Evolutionary conservation across 2,888 invertebrate species (phyloP).

Genomic region (Drosophila parthenogenetica): DNA sequence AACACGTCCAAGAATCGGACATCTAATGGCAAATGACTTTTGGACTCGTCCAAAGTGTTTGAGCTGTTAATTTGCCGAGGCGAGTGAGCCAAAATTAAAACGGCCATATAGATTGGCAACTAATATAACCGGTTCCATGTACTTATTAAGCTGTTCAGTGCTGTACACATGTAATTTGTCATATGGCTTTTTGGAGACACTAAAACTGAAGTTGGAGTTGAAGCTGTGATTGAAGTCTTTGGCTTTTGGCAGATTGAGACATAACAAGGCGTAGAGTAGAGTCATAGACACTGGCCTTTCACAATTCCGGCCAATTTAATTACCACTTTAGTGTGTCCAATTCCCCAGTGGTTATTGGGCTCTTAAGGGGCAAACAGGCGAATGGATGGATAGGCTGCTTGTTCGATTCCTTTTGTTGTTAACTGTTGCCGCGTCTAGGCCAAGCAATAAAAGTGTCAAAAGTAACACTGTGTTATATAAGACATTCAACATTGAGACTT

Average conservation of each 20-base stretch:
- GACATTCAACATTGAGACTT: constrained; percentile 65
- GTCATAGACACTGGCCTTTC: constrained; percentile 40
- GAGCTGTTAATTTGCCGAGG: constrained; percentile 70
- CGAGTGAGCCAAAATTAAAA: constrained; percentile 55
- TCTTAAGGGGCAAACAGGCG: constrained; percentile 20
- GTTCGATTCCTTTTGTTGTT: constrained; percentile 54
- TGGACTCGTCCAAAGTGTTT: constrained; percentile 44
- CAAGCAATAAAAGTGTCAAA: constrained; percentile 79
- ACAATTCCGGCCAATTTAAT: constrained; percentile 75
- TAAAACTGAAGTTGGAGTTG: background rate
- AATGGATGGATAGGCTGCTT: constrained; percentile 28
- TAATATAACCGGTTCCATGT: constrained; percentile 32
- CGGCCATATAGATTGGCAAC: constrained; percentile 28
- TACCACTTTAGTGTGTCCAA: constrained; percentile 75
- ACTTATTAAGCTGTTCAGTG: constrained; percentile 9
- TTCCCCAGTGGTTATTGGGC: constrained; percentile 58
- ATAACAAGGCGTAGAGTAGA: constrained; percentile 50
- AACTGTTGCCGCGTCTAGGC: constrained; percentile 43
- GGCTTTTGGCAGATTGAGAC: constrained; percentile 62
- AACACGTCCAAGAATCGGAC: constrained; percentile 55
- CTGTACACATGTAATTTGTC: constrained; percentile 48
- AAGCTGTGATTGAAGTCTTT: constrained; percentile 22
- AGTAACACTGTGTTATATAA: constrained; percentile 80
- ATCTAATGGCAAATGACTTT: constrained; percentile 73
- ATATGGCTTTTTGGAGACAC: constrained; percentile 31